Evolutionary conservation across 1,140 invertebrate species (phyloP), one percentile per base, ranked within the genome.

Genomic region (Lasioglossum baleicum): DNA sequence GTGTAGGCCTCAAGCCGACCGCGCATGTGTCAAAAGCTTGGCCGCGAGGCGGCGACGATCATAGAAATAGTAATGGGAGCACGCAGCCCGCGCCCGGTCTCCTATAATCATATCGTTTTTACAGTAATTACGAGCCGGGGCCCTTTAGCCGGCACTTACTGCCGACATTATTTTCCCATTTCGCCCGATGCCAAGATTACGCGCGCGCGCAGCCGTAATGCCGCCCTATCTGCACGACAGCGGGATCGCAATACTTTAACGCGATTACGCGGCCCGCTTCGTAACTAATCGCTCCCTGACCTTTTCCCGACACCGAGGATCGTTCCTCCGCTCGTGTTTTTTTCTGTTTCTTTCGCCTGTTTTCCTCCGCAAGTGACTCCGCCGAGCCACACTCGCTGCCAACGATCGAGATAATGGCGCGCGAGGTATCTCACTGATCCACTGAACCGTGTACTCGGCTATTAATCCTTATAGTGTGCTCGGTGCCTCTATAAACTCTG

Each of bases 61-160:
- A 44, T 13, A 22, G 58, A 48, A 26, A 79, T 58, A 26, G 31
- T 66, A 80, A 74, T 51, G 61, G 56, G 53, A 51, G 11, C 64
- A 53, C 51, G 61, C 53, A 31, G 15, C 60, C 15, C 8, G 40
- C 44, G 64, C 8, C 56, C 10, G 44, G 48, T 75, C 72, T 81
- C 77, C 81, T 81, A 71, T 87, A 88, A 90, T 90, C 88, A 86
- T 88, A 87, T 83, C 86, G 87, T 90, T 91, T 90, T 90, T 89
- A 84, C 79, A 85, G 83, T 85, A 88, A 90, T 89, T 87, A 87
- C 83, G 67, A 83, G 51, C 7, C 26, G 31, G 44, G 44, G 68
- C 70, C 66, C 83, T 85, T 84, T 84, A 84, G 31, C 53, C 73
- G 61, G 58, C 72, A 83, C 83, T 88, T 85, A 80, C 63, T 66